Percentiles rank a stretch among this genome's conserved stretches.
These are phyloP conservation scores for Polypedilum vanderplanki DNA, from an alignment of 1,140 invertebrate genomes.

Conservation along the genomic window DNA sequence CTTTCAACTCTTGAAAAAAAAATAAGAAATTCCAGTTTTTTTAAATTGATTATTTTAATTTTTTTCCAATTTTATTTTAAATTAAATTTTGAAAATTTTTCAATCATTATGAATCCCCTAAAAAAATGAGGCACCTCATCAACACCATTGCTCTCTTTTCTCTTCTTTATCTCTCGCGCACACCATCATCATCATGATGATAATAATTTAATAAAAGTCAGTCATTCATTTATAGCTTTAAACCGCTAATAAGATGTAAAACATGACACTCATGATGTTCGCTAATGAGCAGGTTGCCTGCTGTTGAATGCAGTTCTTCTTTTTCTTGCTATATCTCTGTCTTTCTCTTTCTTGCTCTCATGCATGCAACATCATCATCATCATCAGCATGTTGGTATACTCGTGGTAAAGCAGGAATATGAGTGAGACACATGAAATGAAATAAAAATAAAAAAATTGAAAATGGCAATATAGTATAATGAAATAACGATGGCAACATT, in stretches of 20 bases:
- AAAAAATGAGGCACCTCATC: background rate
- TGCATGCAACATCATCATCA: background rate
- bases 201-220: conserved; percentile 15
- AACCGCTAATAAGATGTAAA: conserved; percentile 18
- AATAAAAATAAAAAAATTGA: conserved; percentile 12
- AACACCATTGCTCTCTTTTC: background rate
- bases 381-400: background rate
- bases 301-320: conserved; percentile 10
- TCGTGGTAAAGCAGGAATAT: background rate
- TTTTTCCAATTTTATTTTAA: too few species aligned
- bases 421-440: background rate
- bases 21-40: too few species aligned
- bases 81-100: background rate
- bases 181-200: background rate
- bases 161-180: background rate
- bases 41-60: too few species aligned
- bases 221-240: conserved; percentile 13
- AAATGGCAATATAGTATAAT: conserved; percentile 4
- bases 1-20: too few species aligned
- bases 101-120: background rate
- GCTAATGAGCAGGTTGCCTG: conserved; percentile 9
- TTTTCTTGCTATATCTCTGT: background rate
- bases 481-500: conserved; percentile 17
- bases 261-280: conserved; percentile 17
- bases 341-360: background rate